Conservation (phyloP, 1,140 invertebrate species). For the Bombus superbus region DNA sequence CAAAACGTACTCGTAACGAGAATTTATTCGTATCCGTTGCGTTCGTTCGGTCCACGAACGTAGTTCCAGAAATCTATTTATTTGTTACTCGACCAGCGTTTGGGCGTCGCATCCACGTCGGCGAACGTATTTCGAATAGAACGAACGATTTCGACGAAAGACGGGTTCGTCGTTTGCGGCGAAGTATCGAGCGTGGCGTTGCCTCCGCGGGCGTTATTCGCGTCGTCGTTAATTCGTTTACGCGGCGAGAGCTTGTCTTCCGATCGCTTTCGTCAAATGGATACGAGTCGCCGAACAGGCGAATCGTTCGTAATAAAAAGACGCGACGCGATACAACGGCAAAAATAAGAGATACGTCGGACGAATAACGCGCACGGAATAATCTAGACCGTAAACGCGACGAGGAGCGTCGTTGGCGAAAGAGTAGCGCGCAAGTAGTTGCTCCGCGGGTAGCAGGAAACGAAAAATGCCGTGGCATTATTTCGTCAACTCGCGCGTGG, state of each 20-base stretch:
- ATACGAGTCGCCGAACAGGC: not conserved
- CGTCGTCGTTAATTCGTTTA: not conserved
- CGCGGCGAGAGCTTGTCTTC: not conserved
- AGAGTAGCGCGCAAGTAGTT: slow-evolving; percentile 1
- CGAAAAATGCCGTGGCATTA: slow-evolving; percentile 58
- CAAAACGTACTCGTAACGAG: no score
- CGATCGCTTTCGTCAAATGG: not conserved
- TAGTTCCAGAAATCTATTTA: no score
- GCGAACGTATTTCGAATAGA: no score
- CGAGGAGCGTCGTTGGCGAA: not conserved
- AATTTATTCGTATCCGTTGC: no score
- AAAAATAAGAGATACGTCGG: not conserved
- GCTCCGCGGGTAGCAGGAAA: slow-evolving; percentile 40
- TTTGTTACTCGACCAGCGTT: no score
- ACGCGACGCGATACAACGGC: slow-evolving; percentile 1
- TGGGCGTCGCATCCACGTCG: no score
- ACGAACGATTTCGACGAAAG: no score
- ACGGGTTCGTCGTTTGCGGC: accelerated
- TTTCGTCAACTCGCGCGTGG: not conserved
- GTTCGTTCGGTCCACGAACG: no score
- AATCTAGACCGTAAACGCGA: not conserved
- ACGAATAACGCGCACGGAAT: slow-evolving; percentile 30
- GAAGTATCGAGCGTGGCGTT: not conserved
- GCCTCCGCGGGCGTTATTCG: not conserved
- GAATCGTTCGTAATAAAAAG: not conserved